A percentile compares a stretch with the other conserved stretches of the same genome.
These are phyloP conservation scores for Netta rufina DNA, from an alignment of 2,797 vertebrate species.

Conservation along the genomic window DNA sequence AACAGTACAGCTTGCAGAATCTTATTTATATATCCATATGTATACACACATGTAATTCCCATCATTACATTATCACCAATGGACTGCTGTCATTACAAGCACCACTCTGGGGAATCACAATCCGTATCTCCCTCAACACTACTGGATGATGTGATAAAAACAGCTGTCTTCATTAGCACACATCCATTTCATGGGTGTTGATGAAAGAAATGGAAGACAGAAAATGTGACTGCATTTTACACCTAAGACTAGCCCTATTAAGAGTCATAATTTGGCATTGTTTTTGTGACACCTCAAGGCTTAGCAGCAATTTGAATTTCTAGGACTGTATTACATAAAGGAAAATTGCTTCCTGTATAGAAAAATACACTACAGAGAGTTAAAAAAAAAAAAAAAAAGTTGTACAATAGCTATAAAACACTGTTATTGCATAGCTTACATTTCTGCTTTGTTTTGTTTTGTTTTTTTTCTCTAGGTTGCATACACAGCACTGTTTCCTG, in stretches of 20 bases:
- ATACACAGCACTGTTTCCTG: conserved; percentile 85
- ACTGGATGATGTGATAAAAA: background rate
- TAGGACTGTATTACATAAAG: background rate
- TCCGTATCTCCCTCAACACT: background rate
- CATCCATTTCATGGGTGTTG: background rate
- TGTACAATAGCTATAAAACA: background rate
- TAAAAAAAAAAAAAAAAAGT: background rate
- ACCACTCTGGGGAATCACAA: background rate
- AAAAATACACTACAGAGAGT: background rate
- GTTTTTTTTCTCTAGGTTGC: conserved; percentile 78
- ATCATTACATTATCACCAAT: background rate
- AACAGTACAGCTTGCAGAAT: background rate
- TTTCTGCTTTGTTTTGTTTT: background rate
- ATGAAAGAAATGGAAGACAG: background rate
- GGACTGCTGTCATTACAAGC: background rate
- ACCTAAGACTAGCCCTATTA: background rate
- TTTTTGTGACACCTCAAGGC: background rate
- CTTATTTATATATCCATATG: background rate
- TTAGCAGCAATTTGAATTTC: background rate
- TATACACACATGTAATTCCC: background rate
- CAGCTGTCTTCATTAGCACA: background rate
- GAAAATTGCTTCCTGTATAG: background rate
- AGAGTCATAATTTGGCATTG: background rate
- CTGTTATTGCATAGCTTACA: background rate
- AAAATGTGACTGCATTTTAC: background rate